phyloP scores from a whole-genome alignment of 2,797 vertebrate genomes.

The Macrochelys suwanniensis region DNA sequence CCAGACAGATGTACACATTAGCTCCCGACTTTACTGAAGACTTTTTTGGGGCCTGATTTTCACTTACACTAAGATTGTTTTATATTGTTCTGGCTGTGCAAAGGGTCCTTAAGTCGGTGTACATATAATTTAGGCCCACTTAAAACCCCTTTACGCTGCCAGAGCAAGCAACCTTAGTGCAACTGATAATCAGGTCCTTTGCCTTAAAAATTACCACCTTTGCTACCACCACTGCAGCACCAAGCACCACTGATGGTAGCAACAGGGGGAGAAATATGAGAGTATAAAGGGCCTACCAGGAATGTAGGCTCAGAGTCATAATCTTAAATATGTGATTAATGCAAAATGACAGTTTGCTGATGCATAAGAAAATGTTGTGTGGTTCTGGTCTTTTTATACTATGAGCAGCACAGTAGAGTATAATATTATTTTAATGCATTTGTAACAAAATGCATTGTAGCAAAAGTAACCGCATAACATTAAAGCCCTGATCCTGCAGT shows the following conservation, averaged over 20 bases:
- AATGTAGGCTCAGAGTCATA: not conserved
- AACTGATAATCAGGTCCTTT: constrained; percentile 66
- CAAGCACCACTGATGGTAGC: constrained; percentile 70
- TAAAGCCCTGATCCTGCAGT: not conserved
- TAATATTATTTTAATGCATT: constrained; percentile 32
- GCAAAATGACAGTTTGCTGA: not conserved
- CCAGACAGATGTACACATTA: not conserved
- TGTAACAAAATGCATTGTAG: not conserved
- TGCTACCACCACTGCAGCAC: constrained; percentile 65
- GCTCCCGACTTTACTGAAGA: constrained; percentile 24
- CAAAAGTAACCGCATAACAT: constrained; percentile 4
- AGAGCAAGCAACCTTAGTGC: constrained; percentile 40
- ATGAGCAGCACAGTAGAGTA: not conserved
- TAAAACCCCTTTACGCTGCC: constrained; percentile 53
- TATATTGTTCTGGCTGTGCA: not conserved
- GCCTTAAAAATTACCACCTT: constrained; percentile 72
- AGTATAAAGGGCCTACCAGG: not conserved
- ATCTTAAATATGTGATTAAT: not conserved
- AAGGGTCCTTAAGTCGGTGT: not conserved
- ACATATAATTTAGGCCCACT: not conserved
- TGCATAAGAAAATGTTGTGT: not conserved
- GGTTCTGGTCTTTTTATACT: not conserved
- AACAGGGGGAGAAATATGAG: constrained; percentile 54
- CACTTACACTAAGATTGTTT: not conserved
- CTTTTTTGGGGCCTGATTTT: not conserved